Evolutionary conservation across 2,888 invertebrate species (phyloP), one percentile per base, ranked within the genome.

Genomic region (Pseudococcus viburni): DNA sequence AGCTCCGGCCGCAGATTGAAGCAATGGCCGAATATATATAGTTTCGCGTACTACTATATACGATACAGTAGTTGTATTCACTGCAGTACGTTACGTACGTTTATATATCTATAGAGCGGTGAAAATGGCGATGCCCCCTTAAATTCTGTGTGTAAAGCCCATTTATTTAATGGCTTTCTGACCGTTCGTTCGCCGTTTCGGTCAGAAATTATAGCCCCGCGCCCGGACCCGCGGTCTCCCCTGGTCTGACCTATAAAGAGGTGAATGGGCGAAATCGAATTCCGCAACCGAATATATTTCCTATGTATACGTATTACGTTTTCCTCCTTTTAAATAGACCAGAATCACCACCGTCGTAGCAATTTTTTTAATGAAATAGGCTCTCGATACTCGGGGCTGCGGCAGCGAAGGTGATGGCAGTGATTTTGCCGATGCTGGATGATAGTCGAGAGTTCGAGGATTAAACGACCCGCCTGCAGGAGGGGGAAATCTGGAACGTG

Each of bases 131-230:
- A 48, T 88, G 83, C 83, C 83, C 86, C 84, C 85, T 77, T 42
- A 83, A 88, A 88, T 88, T 88, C 88, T 22, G 26, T 59, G 77
- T 88, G 51, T 80, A 88, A 88, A 88, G 88, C 80, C 88, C 88
- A 88, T 88, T 88, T 88, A 88, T 88, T 88, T 88, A 88, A 88
- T 88, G 88, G 88, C 88, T 88, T 88, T 88, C 88, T 88, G 88
- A 88, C 88, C 88, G 88, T 83, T 85, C 88, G 88, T 83, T 85
- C 42, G 73, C 73, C 33, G 73, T 73, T 73, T 73, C 64, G 64
- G 22, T 86, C 68, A 68, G 68, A 64, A 86, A 86, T 86, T 86
- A 73, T 73, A 48, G 48, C n/a, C 22, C 22, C 84, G 84, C 9
- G 19, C n/a, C 12, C n/a, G 83, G n/a, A 33, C 15, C 48, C 64